Conservation (phyloP, 2,797 vertebrate genomes). For the Gastrophryne carolinensis region DNA sequence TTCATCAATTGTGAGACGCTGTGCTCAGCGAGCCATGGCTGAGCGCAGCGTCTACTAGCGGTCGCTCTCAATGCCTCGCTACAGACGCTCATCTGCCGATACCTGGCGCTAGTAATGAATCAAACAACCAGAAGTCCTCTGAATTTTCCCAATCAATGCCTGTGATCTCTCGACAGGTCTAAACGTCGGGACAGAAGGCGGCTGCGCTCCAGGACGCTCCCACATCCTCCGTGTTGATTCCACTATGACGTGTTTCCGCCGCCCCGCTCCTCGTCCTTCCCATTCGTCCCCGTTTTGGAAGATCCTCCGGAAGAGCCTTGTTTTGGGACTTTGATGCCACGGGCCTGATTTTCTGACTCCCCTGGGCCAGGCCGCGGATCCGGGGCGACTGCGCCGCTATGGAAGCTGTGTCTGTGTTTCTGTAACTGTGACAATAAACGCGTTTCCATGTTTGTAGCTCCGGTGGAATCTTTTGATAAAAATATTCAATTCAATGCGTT, state of each 20-base stretch:
- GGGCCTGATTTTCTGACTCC: neutral
- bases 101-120: too few species aligned
- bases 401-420: neutral
- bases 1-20: too few species aligned
- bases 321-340: neutral
- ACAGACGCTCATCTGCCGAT: too few species aligned
- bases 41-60: too few species aligned
- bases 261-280: neutral
- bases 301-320: neutral
- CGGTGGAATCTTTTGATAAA: too few species aligned
- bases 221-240: neutral
- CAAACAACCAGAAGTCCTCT: too few species aligned
- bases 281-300: neutral
- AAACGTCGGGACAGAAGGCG: neutral
- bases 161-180: neutral
- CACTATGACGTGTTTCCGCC: too few species aligned
- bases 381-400: neutral
- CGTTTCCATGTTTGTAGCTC: conserved; percentile 1
- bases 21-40: too few species aligned
- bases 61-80: too few species aligned
- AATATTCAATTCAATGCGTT: too few species aligned
- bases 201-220: neutral
- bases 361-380: neutral
- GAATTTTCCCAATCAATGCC: too few species aligned
- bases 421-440: conserved; percentile 18